These are phyloP conservation scores for Yponomeuta sedellus DNA, from an alignment of 2,888 invertebrate genomes.

Conservation along the genomic window DNA sequence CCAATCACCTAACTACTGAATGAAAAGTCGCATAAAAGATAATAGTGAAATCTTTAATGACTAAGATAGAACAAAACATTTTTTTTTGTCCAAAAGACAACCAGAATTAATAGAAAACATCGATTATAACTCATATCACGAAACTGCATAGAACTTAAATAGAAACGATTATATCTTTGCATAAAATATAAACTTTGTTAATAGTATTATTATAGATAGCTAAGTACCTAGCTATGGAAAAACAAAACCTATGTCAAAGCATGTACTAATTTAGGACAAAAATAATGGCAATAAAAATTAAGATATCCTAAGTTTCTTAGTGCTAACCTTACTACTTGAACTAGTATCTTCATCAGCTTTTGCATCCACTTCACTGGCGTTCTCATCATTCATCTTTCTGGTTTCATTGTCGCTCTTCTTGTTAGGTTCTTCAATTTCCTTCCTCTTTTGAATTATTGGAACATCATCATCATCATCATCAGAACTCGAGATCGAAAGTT, in stretches of 20 bases:
- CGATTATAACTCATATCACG: not conserved
- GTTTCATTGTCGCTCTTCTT: slow-evolving; percentile 16
- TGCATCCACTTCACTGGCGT: slow-evolving; percentile 27
- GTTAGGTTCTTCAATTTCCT: slow-evolving; percentile 19
- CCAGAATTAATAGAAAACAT: not conserved
- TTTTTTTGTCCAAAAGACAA: not conserved
- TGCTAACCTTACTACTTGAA: slow-evolving; percentile 61
- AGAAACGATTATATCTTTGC: not conserved
- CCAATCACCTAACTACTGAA: not conserved
- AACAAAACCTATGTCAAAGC: not conserved
- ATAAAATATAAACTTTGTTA: not conserved
- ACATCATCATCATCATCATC: slow-evolving; percentile 27
- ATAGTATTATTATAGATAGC: not conserved
- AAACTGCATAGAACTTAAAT: too few relatives aligned
- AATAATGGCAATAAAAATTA: slow-evolving; percentile 1
- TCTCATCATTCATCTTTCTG: slow-evolving; percentile 20
- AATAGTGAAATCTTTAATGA: slow-evolving; percentile 6
- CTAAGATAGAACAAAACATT: not conserved
- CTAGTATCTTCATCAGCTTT: slow-evolving; percentile 35
- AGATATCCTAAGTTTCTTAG: slow-evolving; percentile 20
- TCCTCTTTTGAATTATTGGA: slow-evolving; percentile 22
- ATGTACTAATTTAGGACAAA: not conserved
- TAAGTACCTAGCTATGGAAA: not conserved
- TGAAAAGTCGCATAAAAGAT: not conserved
- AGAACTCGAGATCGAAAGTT: slow-evolving; percentile 23